phyloP scores from a whole-genome alignment of 1,140 invertebrate species.

The Sitobion miscanthi region DNA sequence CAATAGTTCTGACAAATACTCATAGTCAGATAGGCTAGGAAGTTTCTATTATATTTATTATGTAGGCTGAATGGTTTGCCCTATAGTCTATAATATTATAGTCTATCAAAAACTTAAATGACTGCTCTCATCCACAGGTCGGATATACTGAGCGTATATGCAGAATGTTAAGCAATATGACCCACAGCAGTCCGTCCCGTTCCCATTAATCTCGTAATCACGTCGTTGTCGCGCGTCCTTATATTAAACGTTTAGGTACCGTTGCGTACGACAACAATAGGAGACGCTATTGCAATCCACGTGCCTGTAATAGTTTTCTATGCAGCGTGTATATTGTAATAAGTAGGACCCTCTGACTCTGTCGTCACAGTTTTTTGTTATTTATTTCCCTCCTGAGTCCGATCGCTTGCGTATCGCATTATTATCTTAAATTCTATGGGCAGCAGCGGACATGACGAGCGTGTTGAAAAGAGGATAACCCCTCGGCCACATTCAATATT shows the following conservation, averaged over 20 bases:
- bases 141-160: not conserved
- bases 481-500: conserved; percentile 28
- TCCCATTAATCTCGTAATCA: conserved; percentile 27
- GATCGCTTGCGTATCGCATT: not conserved
- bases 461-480: not conserved
- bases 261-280: conserved; percentile 58
- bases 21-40: not conserved
- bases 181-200: not conserved
- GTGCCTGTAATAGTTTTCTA: not conserved
- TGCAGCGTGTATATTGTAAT: not conserved
- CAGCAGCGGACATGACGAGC: not conserved
- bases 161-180: not conserved
- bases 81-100: not conserved
- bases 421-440: conserved; percentile 18
- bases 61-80: not conserved
- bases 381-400: not conserved
- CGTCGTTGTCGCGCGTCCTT: not conserved
- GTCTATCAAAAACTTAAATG: not conserved
- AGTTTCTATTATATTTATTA: too few relatives aligned
- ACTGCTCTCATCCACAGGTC: not conserved
- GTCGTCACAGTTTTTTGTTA: not conserved
- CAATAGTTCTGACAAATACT: not conserved
- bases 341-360: too few relatives aligned
- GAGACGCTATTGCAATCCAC: not conserved
- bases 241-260: not conserved